phyloP scores from a whole-genome alignment of 2,888 invertebrate species.

The Caenorhabditis sp. region DNA sequence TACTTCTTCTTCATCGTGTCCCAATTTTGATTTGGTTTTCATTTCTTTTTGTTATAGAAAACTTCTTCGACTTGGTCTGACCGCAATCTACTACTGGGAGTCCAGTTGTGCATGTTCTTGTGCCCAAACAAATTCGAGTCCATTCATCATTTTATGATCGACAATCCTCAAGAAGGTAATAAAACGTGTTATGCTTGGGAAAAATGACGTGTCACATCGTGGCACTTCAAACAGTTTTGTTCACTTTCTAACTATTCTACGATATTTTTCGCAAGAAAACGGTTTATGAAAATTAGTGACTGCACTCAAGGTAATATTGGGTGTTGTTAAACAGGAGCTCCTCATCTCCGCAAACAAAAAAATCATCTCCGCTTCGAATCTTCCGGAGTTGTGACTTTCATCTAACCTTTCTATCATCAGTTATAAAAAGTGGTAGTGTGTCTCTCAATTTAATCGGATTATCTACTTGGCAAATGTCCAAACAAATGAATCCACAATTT shows the following conservation, averaged over 20 bases:
- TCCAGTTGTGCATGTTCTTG: conserved; percentile 59
- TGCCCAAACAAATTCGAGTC: conserved; percentile 53
- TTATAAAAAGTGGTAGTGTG: not conserved
- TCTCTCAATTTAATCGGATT: not conserved
- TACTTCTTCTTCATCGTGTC: not conserved
- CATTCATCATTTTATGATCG: conserved; percentile 66
- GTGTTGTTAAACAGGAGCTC: too few relatives aligned
- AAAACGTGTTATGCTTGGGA: not conserved
- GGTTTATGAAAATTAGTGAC: not conserved
- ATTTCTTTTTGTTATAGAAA: conserved; percentile 33
- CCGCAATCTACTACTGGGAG: conserved; percentile 40
- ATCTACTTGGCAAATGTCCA: not conserved
- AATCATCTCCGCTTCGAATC: too few relatives aligned
- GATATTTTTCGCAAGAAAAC: not conserved
- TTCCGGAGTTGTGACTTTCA: too few relatives aligned
- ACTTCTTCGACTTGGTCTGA: conserved; percentile 39
- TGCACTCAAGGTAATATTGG: not conserved
- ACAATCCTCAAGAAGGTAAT: conserved; percentile 68
- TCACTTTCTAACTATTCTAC: not conserved
- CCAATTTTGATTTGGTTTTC: conserved; percentile 23
- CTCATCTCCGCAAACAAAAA: too few relatives aligned
- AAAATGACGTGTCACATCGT: not conserved
- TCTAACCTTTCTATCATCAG: not conserved
- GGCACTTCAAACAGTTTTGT: too few relatives aligned
- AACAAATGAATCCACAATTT: too few relatives aligned